Evolutionary conservation across 2,797 vertebrate species (phyloP), one percentile per base, ranked within the genome.

Genomic region (Schizothorax lantsangensis): DNA sequence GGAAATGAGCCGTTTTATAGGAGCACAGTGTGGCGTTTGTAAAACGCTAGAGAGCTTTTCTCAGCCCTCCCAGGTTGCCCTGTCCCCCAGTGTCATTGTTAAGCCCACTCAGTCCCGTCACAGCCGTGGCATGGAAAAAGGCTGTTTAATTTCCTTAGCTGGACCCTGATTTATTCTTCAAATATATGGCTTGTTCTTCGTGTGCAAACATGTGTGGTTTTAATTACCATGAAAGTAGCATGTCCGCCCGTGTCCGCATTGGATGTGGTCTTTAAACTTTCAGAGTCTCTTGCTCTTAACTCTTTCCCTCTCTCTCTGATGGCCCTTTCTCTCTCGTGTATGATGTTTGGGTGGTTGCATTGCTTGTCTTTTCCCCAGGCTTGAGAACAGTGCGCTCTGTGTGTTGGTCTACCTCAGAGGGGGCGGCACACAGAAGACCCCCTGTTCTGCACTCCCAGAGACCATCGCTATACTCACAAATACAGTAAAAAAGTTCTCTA

Each of bases 1-100:
- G 95, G 94, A 95, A 95, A 95, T 94, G 92, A 95, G 91, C 90
- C 94, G 21, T 96, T 96, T 95, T 95, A 96, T 95, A 93, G 93
- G 91, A 93, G 90, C 91, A 79, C 89, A 30, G 91, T 89, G 90
- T 92, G 92, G 92, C 90, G 92, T 94, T 91, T 72, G 92, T 93
- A 93, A 93, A 94, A 93, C 14, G 82, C 88, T 86, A 93, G 91
- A 92, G 92, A 88, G 83, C 88, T 90, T 94, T 91, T 90, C 91
- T 90, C 80, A 86, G 88, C 69, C 88, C 88, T 91, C 89, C 79
- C 88, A 88, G 84, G 89, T 88, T 59, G 85, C 82, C 85, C 79
- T 83, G 81, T 84, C 88, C 86, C 73, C 71, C 73, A 33, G 36
- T 80, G 89, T 89, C 89, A 84, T 90, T 71, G 87, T 92, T 92